These are phyloP conservation scores for Benitochromis conjunctus DNA, from an alignment of 2,113 vertebrate species.

Conservation along the genomic window DNA sequence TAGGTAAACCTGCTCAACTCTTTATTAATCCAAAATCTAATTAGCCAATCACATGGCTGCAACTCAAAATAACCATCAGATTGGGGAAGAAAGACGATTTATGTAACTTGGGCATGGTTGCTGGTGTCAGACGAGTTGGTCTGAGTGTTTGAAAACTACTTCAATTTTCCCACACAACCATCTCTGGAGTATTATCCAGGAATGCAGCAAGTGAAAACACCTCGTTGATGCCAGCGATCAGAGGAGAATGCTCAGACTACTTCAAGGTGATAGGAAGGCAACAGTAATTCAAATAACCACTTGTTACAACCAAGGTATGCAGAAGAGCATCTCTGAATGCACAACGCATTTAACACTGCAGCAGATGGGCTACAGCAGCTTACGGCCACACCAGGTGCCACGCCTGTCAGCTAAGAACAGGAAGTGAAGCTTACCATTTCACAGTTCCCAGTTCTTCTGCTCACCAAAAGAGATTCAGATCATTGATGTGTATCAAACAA, in stretches of 20 bases:
- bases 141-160: background rate
- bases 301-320: background rate
- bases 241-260: background rate
- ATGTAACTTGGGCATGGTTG: background rate
- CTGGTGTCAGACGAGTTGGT: background rate
- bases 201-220: background rate
- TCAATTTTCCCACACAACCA: background rate
- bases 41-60: background rate
- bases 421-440: too few relatives aligned
- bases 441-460: too few relatives aligned
- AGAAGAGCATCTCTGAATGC: background rate
- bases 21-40: background rate
- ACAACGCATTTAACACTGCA: fast-evolving
- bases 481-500: background rate
- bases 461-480: too few relatives aligned
- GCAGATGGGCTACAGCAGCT: background rate
- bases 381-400: too few relatives aligned
- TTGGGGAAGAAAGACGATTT: background rate
- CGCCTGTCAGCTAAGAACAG: too few relatives aligned
- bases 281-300: background rate
- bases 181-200: background rate
- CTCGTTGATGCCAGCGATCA: background rate
- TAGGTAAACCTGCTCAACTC: background rate
- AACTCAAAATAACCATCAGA: background rate
- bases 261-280: background rate